Conservation (phyloP, 2,113 vertebrate genomes). For the Psammodynastes pulverulentus region DNA sequence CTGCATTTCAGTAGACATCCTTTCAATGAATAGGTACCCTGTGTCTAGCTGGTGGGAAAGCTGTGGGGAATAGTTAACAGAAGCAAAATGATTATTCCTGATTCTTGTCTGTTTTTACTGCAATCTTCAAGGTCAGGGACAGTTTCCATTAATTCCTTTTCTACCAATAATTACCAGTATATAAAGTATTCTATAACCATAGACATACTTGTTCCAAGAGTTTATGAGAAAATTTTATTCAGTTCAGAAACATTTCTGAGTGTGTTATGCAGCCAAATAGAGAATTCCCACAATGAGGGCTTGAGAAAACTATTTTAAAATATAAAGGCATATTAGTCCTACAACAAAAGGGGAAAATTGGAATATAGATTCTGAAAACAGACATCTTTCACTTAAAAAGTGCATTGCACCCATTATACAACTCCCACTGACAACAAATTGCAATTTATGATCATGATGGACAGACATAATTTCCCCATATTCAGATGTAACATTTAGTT, state of each 20-base stretch:
- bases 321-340: neutral
- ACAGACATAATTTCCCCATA: neutral
- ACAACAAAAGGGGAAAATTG: neutral
- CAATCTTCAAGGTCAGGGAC: neutral
- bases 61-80: neutral
- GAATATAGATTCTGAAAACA: neutral
- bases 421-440: neutral
- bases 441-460: neutral
- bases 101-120: constrained; percentile 2
- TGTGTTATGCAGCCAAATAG: neutral
- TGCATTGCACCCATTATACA: neutral
- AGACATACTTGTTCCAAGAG: neutral
- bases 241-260: neutral
- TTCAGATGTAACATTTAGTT: neutral
- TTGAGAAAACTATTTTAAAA: neutral
- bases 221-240: neutral
- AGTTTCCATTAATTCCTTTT: neutral
- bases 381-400: neutral
- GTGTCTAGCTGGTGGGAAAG: constrained; percentile 17
- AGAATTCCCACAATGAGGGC: neutral
- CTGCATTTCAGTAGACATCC: constrained; percentile 15
- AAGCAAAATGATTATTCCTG: constrained; percentile 3
- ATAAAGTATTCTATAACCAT: neutral
- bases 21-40: constrained; percentile 15
- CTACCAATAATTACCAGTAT: neutral